Conservation (phyloP, 2,888 invertebrate species). For the Calameuta filiformis region DNA sequence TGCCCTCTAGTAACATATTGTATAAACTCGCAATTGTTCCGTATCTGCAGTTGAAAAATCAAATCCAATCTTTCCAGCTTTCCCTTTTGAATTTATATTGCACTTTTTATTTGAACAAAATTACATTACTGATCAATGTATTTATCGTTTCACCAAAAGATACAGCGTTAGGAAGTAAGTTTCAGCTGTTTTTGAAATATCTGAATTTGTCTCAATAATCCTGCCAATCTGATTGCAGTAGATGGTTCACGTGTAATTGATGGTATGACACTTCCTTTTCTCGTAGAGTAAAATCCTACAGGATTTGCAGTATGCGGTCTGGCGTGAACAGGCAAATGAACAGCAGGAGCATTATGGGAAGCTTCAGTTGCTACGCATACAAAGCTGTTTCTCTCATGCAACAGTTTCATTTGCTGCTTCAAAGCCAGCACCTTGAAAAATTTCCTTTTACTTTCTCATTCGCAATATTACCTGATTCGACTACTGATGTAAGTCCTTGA, state of each 20-base stretch:
- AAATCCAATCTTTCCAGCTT: neutral
- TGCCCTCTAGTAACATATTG: neutral
- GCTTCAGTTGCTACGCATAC: constrained; percentile 49
- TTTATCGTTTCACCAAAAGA: neutral
- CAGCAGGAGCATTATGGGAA: constrained; percentile 17
- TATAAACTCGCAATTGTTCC: neutral
- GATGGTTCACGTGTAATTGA: constrained; percentile 35
- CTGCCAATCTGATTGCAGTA: constrained; percentile 46
- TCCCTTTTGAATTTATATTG: neutral
- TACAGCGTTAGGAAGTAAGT: constrained; percentile 19
- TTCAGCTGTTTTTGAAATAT: constrained; percentile 54
- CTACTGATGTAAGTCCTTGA: neutral
- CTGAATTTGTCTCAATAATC: constrained; percentile 56
- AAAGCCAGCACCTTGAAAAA: constrained; percentile 47
- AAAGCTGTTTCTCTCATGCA: constrained; percentile 53
- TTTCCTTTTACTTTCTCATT: constrained; percentile 5
- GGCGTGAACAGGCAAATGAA: constrained; percentile 5
- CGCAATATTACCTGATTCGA: constrained; percentile 1
- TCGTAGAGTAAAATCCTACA: constrained; percentile 4
- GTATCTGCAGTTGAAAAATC: no score
- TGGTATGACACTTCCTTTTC: neutral
- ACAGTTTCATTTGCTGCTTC: constrained; percentile 52
- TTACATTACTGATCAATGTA: neutral
- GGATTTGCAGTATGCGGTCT: constrained; percentile 26
- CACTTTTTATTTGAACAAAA: neutral